These are phyloP conservation scores for Harpagifer antarcticus DNA, from an alignment of 2,797 vertebrate species.

Conservation along the genomic window DNA sequence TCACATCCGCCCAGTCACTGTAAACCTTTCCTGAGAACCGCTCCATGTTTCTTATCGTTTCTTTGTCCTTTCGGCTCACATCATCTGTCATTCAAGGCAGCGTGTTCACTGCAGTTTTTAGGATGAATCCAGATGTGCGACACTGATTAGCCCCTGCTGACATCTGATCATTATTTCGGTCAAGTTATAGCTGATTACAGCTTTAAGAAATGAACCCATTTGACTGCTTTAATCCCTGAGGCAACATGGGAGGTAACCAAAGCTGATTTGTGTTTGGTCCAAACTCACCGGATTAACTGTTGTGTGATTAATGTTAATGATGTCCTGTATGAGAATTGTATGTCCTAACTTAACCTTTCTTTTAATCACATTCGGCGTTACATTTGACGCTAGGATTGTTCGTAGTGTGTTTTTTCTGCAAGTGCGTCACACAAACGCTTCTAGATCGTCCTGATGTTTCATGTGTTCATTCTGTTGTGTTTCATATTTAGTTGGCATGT, in stretches of 20 bases:
- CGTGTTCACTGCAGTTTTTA: not conserved
- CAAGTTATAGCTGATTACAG: not conserved
- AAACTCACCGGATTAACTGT: not conserved
- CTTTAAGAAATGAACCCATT: slow-evolving; percentile 26
- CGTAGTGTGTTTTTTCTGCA: slow-evolving; percentile 10
- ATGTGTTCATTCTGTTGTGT: slow-evolving; percentile 47
- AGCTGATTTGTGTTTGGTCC: not conserved
- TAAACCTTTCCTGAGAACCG: not conserved
- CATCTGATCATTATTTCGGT: not conserved
- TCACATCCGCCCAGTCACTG: slow-evolving; percentile 3
- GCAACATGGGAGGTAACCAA: slow-evolving; percentile 4
- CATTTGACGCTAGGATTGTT: not conserved
- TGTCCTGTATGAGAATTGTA: not conserved
- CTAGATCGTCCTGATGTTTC: slow-evolving; percentile 42
- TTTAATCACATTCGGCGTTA: slow-evolving; percentile 11
- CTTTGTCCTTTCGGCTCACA: slow-evolving; percentile 5
- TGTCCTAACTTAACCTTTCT: slow-evolving; percentile 34
- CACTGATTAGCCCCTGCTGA: not conserved
- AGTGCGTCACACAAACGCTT: slow-evolving; percentile 35
- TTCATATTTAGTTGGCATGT: slow-evolving; percentile 39
- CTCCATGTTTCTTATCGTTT: not conserved
- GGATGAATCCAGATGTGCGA: not conserved
- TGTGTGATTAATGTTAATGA: slow-evolving; percentile 2
- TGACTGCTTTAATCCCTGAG: slow-evolving; percentile 17
- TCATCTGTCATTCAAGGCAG: not conserved